Evolutionary conservation across 64 coral and sea anemone species (phyloP), one percentile per base, ranked within the genome.

Genomic region (Porites australiensis): DNA sequence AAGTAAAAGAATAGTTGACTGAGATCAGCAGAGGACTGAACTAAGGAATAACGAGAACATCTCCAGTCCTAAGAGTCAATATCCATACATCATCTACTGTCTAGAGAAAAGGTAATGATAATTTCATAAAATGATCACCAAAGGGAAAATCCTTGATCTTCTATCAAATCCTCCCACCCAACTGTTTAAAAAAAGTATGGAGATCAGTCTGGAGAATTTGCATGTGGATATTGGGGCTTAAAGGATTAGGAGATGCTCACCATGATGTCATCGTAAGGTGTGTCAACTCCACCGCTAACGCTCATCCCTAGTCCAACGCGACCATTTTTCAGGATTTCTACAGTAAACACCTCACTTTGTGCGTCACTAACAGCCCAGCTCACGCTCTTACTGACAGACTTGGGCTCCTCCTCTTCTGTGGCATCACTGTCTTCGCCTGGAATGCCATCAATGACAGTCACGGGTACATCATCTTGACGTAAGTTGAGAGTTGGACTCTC

Each of bases 371-470:
- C 70, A 2, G 93, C 93, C 94, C 94, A 91, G 68, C 83, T 90
- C 13, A 96, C 94, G 21, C 87, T 96, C 22, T 96, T 93, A 82
- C n/a, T 93, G 27, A 27, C 79, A 13, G 64, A 50, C 37, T 86
- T 82, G 63, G 82, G 87, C 49, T 87, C 81, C 20, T 87, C 75
- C 8, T 90, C 62, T 82, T 81, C 88, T 6, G 49, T 70, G 60
- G 37, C 16, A 4, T 63, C 13, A 23, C 65, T 79, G 5, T 77
- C 87, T 44, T 94, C 95, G 7, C 52, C 95, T n/a, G 95, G 92
- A 43, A 98, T 98, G 7, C 95, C 95, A 64, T 98, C 95, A 72
- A 98, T 98, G 37, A 98, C 85, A 3, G 95, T 98, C 0, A 98
- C 95, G 8, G 95, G 95, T 13, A 98, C 92, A 50, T 98, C 95